Evolutionary conservation across 2,888 invertebrate species (phyloP), one percentile per base, ranked within the genome.

Genomic region (Chorisops tibialis): DNA sequence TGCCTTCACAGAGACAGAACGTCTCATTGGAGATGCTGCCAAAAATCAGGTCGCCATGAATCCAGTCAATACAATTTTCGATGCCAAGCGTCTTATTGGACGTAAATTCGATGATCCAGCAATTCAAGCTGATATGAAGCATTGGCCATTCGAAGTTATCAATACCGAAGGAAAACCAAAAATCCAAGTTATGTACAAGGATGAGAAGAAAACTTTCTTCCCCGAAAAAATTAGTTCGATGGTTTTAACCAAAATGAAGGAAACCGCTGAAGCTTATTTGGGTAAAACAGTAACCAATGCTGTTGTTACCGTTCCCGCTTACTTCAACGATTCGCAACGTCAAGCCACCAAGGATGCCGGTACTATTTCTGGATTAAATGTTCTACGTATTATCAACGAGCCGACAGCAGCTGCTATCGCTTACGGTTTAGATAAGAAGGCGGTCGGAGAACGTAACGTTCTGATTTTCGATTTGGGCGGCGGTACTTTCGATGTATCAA

Each of bases 401-500:
- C 94, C 95, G 80, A 95, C 94, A 62, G 92, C 91, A 69, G 94
- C 93, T 68, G 94, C 94, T 74, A 92, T 95, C 79, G 94, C 95
- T 52, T 95, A 96, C 77, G 96, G 96, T 73, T 84, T 92, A 66
- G 92, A 92, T 81, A 92, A 92, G 74, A 92, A 91, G 78, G 87
- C 89, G 67, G 83, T 81, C 61, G 90, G 89, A 70, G 91, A 91
- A 81, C 86, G 91, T 62, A 91, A 92, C 72, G 91, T 92, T 66
- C 83, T 91, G 68, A 91, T 91, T 71, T 72, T 67, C 80, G 95
- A 95, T 81, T 92, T 92, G 73, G 95, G 96, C 78, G 96, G 96
- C 75, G 96, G 95, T 73, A 96, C 95, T 72, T 96, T 97, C 78
- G 96, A 97, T 83, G 96, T 96, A 62, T 96, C 96, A 67, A 92